Conservation (phyloP, 1,140 invertebrate genomes). For the Achroia grisella region DNA sequence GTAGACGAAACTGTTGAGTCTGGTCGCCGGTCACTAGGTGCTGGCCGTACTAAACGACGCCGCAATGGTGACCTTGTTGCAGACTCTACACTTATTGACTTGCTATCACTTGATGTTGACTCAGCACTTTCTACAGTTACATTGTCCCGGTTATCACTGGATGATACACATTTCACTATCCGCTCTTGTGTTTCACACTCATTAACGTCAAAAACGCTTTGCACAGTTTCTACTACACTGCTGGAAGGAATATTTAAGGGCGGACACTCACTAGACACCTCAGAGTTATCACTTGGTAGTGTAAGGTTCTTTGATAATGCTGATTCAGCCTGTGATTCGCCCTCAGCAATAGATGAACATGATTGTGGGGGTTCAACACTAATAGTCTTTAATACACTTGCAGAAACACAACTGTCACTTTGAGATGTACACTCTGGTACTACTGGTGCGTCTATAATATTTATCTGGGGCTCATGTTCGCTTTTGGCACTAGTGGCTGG, state of each 20-base stretch:
- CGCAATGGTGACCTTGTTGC: conserved; percentile 41
- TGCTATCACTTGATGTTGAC: conserved; percentile 62
- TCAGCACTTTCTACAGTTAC: conserved; percentile 60
- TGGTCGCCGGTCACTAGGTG: conserved; percentile 43
- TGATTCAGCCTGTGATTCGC: conserved; percentile 18
- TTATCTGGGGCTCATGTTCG: conserved; percentile 14
- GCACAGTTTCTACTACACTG: conserved; percentile 43
- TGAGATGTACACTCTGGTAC: not conserved
- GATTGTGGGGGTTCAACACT: conserved; percentile 24
- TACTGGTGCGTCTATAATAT: too few relatives aligned
- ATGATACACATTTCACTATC: conserved; percentile 59
- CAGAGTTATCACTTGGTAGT: conserved; percentile 24
- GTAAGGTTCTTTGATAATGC: conserved; percentile 8
- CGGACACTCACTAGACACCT: conserved; percentile 25
- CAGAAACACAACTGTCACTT: conserved; percentile 3
- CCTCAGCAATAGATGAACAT: conserved; percentile 24
- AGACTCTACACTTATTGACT: conserved; percentile 23
- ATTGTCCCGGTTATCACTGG: conserved; percentile 59
- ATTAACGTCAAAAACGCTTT: conserved; percentile 31
- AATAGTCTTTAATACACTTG: conserved; percentile 12
- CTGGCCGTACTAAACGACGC: conserved; percentile 46
- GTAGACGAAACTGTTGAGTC: conserved; percentile 65
- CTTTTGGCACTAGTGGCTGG: conserved; percentile 35
- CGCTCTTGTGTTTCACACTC: conserved; percentile 44
- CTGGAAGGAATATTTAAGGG: conserved; percentile 48